Conservation (phyloP, 1,140 invertebrate genomes). For the Drosophila orena region DNA sequence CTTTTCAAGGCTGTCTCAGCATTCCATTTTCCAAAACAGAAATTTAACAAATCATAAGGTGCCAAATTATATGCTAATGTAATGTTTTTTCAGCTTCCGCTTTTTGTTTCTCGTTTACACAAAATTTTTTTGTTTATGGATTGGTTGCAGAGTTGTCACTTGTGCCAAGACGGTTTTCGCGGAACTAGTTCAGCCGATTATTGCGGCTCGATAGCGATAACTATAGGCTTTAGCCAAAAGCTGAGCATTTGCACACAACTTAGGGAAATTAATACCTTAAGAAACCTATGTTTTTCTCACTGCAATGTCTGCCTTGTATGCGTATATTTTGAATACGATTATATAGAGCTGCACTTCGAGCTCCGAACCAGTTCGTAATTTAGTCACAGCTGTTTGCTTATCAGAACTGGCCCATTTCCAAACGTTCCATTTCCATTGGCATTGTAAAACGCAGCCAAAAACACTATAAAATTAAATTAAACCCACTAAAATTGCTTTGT, state of each 20-base stretch:
- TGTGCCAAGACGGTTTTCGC: slow-evolving; percentile 1
- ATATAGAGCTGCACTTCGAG: too few relatives aligned
- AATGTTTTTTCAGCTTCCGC: slow-evolving; percentile 39
- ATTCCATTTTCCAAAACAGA: slow-evolving; percentile 46
- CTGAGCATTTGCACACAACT: too few relatives aligned
- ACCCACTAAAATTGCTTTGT: background rate
- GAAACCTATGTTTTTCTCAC: too few relatives aligned
- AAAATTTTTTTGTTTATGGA: slow-evolving; percentile 69
- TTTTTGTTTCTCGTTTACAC: slow-evolving; percentile 61
- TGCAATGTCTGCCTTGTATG: background rate
- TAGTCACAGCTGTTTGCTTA: slow-evolving; percentile 26
- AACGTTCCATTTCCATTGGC: slow-evolving; percentile 35
- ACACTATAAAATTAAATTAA: slow-evolving; percentile 23
- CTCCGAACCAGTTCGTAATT: slow-evolving; percentile 3
- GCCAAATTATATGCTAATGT: slow-evolving; percentile 39
- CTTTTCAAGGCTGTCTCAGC: slow-evolving; percentile 32
- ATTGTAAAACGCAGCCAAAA: slow-evolving; percentile 28
- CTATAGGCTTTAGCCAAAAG: too few relatives aligned
- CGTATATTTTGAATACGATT: too few relatives aligned
- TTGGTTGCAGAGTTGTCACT: slow-evolving; percentile 63
- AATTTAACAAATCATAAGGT: slow-evolving; percentile 51
- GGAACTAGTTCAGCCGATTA: slow-evolving; percentile 5
- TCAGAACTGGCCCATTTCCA: slow-evolving; percentile 26
- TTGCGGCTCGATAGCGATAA: slow-evolving; percentile 1
- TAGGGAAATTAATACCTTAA: background rate